These are phyloP conservation scores for Dendroctonus valens DNA, from an alignment of 1,140 invertebrate species.

Conservation along the genomic window DNA sequence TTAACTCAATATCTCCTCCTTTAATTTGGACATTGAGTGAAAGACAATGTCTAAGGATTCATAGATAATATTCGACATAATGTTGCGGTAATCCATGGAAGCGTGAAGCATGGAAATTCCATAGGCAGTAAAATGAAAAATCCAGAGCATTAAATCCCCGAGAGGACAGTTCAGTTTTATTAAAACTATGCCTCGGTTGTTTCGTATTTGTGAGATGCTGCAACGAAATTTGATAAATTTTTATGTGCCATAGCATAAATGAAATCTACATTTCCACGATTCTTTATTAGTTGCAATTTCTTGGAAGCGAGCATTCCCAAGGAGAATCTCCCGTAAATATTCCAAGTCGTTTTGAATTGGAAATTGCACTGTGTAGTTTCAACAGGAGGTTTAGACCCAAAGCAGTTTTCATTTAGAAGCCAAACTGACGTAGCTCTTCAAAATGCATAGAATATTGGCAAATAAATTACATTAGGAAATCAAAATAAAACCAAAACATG, in stretches of 20 bases:
- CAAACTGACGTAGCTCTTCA: too few relatives aligned
- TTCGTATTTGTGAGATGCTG: slow-evolving; percentile 22
- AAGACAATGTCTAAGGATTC: too few relatives aligned
- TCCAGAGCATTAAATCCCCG: slow-evolving; percentile 15
- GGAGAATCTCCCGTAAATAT: slow-evolving; percentile 19
- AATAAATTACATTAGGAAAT: too few relatives aligned
- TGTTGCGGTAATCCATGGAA: too few relatives aligned
- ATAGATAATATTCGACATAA: too few relatives aligned
- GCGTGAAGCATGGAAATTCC: too few relatives aligned
- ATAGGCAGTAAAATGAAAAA: slow-evolving; percentile 14
- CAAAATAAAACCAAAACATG: too few relatives aligned
- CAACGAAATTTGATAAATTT: slow-evolving; percentile 29
- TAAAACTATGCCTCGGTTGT: slow-evolving; percentile 28
- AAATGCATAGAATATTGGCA: too few relatives aligned
- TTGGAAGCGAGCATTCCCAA: slow-evolving; percentile 23
- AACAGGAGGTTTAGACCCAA: background rate
- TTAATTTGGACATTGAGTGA: too few relatives aligned
- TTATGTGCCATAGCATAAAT: slow-evolving; percentile 30
- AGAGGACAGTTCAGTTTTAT: slow-evolving; percentile 20
- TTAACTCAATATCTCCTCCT: too few relatives aligned
- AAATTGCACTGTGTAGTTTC: slow-evolving; percentile 1
- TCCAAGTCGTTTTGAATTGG: slow-evolving; percentile 10
- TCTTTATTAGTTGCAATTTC: slow-evolving; percentile 28
- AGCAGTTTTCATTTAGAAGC: too few relatives aligned
- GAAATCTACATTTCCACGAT: slow-evolving; percentile 30